Conservation (phyloP, 1,140 invertebrate genomes). For the Chironomus striatipennis region DNA sequence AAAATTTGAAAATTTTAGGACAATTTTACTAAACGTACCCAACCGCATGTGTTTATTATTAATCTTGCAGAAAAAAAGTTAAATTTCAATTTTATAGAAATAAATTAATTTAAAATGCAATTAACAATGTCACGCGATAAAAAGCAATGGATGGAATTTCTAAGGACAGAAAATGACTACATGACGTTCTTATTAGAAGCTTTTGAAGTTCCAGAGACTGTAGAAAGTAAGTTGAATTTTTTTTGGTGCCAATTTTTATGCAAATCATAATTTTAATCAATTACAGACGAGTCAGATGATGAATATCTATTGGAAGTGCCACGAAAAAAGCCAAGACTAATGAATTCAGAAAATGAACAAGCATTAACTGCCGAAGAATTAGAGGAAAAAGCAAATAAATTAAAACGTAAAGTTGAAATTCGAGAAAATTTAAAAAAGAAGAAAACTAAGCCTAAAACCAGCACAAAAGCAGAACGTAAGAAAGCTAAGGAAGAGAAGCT, state of each 20-base stretch:
- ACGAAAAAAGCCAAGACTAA: background rate
- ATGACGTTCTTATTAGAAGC: slow-evolving; percentile 20
- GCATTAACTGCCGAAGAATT: background rate
- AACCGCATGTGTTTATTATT: background rate
- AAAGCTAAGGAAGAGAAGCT: background rate
- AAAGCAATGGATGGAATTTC: background rate
- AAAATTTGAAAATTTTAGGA: too few species aligned
- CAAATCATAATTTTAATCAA: background rate
- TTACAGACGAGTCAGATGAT: slow-evolving; percentile 3
- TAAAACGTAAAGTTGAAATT: background rate
- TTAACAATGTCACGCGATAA: slow-evolving; percentile 14
- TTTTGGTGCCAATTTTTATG: background rate
- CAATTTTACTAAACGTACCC: background rate
- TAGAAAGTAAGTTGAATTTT: background rate
- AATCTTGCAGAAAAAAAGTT: background rate
- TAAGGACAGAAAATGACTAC: slow-evolving; percentile 26
- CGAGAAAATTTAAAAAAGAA: background rate
- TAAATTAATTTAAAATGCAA: slow-evolving; percentile 30
- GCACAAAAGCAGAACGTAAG: background rate
- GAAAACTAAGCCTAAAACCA: background rate
- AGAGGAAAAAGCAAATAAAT: background rate
- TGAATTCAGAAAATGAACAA: background rate
- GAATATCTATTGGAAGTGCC: background rate
- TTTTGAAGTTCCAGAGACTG: background rate
- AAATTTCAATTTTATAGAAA: background rate